Base-by-base conservation (phyloP, 2,888 invertebrate species). In the Drosophila acutilabella region DNA sequence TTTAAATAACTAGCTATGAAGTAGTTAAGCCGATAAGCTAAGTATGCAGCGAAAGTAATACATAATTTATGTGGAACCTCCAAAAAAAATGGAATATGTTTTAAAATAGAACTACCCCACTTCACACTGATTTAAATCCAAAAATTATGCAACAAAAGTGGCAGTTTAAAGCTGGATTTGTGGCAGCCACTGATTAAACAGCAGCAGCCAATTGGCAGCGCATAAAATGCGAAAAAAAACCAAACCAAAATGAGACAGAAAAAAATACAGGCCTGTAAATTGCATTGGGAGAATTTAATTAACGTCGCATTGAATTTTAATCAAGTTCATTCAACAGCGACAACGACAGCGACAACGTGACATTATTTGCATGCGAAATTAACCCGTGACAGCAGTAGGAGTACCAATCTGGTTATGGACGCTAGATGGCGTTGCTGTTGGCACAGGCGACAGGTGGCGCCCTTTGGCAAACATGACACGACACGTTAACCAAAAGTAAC, bases 261-360 rank as follows among this genome's bases (percentile, higher is more conserved):
- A 30, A 38, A 33, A 60, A 58, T 57, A 59, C 44, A 53, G 20
- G 36, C 36, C 58, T 72, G 87, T 57, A 74, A 87, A 84, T 84
- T 82, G 72, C 82, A 87, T 87, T 82, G 80, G 75, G 67, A 74
- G 79, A 83, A 83, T 86, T 83, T 83, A 83, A 84, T 87, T 82
- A 84, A 85, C 88, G 80, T 85, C 82, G 69, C 85, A 87, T 82
- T 85, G 84, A 82, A 84, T 87, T 84, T 87, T 84, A 87, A 84
- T 84, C 87, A 84, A 87, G 85, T 84, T 84, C 88, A 84, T 84
- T 87, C 78, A 82, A 68, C 68, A 67, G 74, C 80, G 78, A 79
- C 84, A 77, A 57, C 79, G 81, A 80, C 83, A 76, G 73, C 78
- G 74, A 79, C 87, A 86, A 78, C 83, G 87, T 81, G 88, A 87